Conservation (phyloP, 2,888 invertebrate species). For the Camponotus fellah region DNA sequence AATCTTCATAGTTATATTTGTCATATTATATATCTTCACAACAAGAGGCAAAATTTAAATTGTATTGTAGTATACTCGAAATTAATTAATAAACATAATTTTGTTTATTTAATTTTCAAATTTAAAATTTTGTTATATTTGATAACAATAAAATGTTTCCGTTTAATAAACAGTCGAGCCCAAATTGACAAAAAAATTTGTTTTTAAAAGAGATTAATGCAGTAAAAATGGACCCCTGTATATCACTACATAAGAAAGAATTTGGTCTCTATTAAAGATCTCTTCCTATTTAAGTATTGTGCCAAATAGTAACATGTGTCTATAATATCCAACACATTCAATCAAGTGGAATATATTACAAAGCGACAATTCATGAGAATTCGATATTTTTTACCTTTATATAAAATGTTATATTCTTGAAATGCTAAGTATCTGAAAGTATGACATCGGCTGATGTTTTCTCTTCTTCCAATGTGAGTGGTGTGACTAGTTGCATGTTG, state of each 20-base stretch:
- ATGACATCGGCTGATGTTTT: conserved; percentile 74
- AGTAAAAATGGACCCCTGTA: conserved; percentile 4
- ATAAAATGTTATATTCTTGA: conserved; percentile 21
- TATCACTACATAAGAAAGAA: neutral
- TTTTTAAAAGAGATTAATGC: neutral
- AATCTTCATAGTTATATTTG: neutral
- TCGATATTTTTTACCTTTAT: conserved; percentile 29
- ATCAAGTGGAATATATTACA: conserved; percentile 44
- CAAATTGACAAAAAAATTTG: conserved; percentile 14
- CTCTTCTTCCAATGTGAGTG: conserved; percentile 82
- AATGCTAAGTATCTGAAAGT: conserved; percentile 76
- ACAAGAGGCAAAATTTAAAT: neutral
- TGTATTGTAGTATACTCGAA: neutral
- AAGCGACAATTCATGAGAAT: conserved; percentile 1
- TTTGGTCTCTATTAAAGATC: conserved; percentile 5
- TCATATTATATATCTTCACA: neutral
- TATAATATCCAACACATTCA: conserved; percentile 22
- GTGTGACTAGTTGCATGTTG: conserved; percentile 89
- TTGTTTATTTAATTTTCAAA: neutral
- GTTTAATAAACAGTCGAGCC: neutral
- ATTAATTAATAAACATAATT: neutral
- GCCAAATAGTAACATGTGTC: conserved; percentile 39
- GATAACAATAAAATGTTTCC: neutral
- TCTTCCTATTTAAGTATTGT: conserved; percentile 31
- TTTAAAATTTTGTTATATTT: neutral